A percentile compares a stretch with the other conserved stretches of the same genome.
Conservation (phyloP, 2,797 vertebrate genomes). For the Vespertilio murinus region DNA sequence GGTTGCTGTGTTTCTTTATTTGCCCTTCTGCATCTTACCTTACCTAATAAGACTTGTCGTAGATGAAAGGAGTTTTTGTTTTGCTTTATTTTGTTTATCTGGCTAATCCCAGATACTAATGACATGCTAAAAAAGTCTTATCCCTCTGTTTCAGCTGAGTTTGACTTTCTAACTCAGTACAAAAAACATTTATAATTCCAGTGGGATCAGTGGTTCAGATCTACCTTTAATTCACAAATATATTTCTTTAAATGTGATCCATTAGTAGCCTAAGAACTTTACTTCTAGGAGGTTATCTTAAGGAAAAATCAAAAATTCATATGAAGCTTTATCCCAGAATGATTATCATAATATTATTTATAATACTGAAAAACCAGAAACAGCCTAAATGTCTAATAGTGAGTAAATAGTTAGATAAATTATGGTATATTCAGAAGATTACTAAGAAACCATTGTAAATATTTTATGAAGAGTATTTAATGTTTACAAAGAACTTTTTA, state of each 20-base stretch:
- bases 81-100: not conserved
- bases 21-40: not conserved
- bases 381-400: not conserved
- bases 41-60: not conserved
- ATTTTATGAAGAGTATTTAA: slow-evolving; percentile 57
- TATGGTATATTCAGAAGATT: not conserved
- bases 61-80: not conserved
- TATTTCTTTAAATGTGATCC: not conserved
- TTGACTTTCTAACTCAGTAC: not conserved
- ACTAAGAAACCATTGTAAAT: not conserved
- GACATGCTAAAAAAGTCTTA: not conserved
- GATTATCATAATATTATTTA: not conserved
- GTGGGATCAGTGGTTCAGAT: not conserved
- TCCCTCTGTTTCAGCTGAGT: not conserved
- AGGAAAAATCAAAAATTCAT: slow-evolving; percentile 15
- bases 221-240: not conserved
- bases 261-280: not conserved
- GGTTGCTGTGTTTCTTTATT: not conserved
- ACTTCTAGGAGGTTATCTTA: not conserved
- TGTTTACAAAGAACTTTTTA: slow-evolving; percentile 57
- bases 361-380: not conserved
- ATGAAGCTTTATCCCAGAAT: not conserved
- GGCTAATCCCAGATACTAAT: not conserved
- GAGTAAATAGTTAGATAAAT: not conserved
- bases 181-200: not conserved